These are phyloP conservation scores for Dolichopus griseipennis DNA, from an alignment of 2,888 invertebrate genomes.

Conservation along the genomic window DNA sequence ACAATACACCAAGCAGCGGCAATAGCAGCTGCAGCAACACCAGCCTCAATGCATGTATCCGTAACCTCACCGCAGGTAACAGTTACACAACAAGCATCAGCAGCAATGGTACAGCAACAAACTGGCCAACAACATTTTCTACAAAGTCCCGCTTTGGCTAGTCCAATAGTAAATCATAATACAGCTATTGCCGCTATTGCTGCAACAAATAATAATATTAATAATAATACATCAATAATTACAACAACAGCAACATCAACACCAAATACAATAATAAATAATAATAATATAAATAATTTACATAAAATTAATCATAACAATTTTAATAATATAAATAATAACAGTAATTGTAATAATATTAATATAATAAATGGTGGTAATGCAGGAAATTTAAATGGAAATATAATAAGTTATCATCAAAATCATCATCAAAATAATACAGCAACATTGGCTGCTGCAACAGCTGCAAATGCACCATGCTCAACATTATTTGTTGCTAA, in stretches of 20 bases:
- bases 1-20: conserved; percentile 42
- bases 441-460: conserved; percentile 47
- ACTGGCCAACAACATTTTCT: conserved; percentile 68
- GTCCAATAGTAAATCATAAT: conserved; percentile 52
- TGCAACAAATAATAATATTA: conserved; percentile 39
- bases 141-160: conserved; percentile 88
- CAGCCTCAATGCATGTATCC: conserved; percentile 62
- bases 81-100: conserved; percentile 17
- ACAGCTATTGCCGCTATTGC: conserved; percentile 47
- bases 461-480: conserved; percentile 75
- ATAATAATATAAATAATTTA: neutral
- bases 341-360: neutral
- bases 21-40: conserved; percentile 51
- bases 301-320: neutral
- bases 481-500: conserved; percentile 98
- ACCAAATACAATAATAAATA: conserved; percentile 3
- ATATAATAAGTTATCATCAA: conserved; percentile 1
- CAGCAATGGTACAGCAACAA: conserved; percentile 12
- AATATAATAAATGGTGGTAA: neutral
- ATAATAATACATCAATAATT: neutral
- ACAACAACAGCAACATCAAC: conserved; percentile 8
- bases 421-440: conserved; percentile 26
- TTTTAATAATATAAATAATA: neutral
- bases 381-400: neutral
- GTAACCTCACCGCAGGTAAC: conserved; percentile 33